phyloP scores from a whole-genome alignment of 1,140 invertebrate genomes.

The Dolichoris vasculosae region DNA sequence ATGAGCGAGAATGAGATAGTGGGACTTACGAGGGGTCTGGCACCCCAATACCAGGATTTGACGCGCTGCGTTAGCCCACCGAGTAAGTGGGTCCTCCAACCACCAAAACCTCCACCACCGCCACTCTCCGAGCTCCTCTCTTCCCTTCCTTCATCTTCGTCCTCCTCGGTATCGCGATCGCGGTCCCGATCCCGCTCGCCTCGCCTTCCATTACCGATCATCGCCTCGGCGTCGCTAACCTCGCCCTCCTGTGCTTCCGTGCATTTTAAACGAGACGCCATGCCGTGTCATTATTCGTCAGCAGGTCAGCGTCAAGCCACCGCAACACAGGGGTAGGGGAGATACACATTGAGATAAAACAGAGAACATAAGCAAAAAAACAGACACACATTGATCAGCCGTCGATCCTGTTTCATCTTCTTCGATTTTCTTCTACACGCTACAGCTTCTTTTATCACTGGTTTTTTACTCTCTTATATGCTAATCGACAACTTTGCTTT shows the following conservation, averaged over 20 bases:
- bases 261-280: not conserved
- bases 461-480: not conserved
- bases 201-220: constrained; percentile 73
- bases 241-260: constrained; percentile 67
- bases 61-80: constrained; percentile 94
- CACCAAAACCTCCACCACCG: constrained; percentile 89
- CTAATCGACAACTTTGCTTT: not conserved
- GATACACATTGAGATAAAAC: constrained; percentile 33
- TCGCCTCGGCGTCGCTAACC: constrained; percentile 74
- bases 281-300: not conserved
- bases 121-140: constrained; percentile 72
- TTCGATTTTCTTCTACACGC: not conserved
- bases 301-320: not conserved
- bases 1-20: constrained; percentile 57
- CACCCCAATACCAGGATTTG: constrained; percentile 94
- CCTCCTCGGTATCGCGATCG: constrained; percentile 72
- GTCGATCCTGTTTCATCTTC: not conserved
- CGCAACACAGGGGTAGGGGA: constrained; percentile 24
- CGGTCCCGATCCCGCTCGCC: constrained; percentile 70
- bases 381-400: constrained; percentile 42
- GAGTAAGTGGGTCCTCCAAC: constrained; percentile 88
- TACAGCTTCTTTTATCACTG: not conserved
- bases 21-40: constrained; percentile 92
- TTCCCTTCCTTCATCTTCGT: constrained; percentile 73
- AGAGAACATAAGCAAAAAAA: constrained; percentile 48